These are phyloP conservation scores for Acrobasis consociella DNA, from an alignment of 2,888 invertebrate species.

Conservation along the genomic window DNA sequence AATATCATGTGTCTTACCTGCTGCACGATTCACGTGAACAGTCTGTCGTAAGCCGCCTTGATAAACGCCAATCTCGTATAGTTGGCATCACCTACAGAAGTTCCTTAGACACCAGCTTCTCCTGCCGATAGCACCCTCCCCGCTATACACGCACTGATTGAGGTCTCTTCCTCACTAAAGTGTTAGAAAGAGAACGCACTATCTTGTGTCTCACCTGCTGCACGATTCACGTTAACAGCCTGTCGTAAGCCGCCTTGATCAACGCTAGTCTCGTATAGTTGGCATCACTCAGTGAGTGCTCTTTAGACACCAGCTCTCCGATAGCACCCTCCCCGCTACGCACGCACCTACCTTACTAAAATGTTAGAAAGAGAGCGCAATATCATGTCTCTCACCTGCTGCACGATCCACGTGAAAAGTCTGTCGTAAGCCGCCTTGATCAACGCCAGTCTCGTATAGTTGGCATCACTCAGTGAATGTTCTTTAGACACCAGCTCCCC, in stretches of 20 bases:
- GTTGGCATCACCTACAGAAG: constrained; percentile 91
- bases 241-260: constrained; percentile 90
- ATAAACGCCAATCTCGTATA: constrained; percentile 92
- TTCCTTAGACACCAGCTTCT: constrained; percentile 87
- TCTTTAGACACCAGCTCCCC: constrained; percentile 89
- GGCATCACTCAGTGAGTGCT: constrained; percentile 92
- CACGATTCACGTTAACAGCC: constrained; percentile 98
- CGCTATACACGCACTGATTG: constrained; percentile 89
- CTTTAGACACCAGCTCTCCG: constrained; percentile 89
- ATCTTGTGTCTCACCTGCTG: constrained; percentile 63
- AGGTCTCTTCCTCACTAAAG: constrained; percentile 48
- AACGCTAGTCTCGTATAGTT: constrained; percentile 93
- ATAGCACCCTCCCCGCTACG: constrained; percentile 93
- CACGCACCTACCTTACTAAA: constrained; percentile 79
- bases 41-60: constrained; percentile 92
- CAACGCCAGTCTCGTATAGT: constrained; percentile 94
- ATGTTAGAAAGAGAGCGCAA: too few relatives aligned
- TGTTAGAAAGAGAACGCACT: not conserved
- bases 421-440: constrained; percentile 98
- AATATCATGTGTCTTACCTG: constrained; percentile 49
- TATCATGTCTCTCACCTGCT: constrained; percentile 60
- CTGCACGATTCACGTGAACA: constrained; percentile 97
- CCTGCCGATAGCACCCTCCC: constrained; percentile 96
- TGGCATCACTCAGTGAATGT: constrained; percentile 92
- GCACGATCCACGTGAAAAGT: constrained; percentile 97